These are phyloP conservation scores for Chironomus riparius DNA, from an alignment of 2,888 invertebrate species.

Conservation along the genomic window DNA sequence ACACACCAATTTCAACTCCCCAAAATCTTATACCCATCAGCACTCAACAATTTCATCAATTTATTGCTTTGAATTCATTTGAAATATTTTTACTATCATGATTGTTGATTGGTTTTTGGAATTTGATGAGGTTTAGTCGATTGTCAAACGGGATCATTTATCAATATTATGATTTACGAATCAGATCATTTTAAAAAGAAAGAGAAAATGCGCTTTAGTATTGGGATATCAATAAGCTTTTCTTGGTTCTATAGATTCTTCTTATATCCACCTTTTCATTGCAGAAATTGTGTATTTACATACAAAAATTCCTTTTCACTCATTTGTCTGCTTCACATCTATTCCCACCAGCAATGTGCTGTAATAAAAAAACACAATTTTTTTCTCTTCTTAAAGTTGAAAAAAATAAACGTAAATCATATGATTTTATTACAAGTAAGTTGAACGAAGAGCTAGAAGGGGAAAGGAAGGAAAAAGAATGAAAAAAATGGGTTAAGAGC, in stretches of 20 bases:
- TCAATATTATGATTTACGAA: too few relatives aligned
- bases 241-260: too few relatives aligned
- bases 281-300: not conserved
- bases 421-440: not conserved
- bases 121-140: too few relatives aligned
- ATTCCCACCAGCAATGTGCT: too few relatives aligned
- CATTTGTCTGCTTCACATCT: not conserved
- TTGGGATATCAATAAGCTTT: too few relatives aligned
- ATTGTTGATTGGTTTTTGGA: too few relatives aligned
- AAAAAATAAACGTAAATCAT: slow-evolving; percentile 24
- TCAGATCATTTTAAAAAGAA: too few relatives aligned
- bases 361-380: too few relatives aligned
- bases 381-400: slow-evolving; percentile 3
- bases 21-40: too few relatives aligned
- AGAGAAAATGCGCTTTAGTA: too few relatives aligned
- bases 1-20: not conserved
- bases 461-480: too few relatives aligned
- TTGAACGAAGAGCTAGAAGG: not conserved
- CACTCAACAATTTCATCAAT: not conserved
- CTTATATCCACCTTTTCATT: not conserved
- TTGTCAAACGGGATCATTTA: too few relatives aligned
- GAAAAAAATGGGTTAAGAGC: not conserved
- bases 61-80: not conserved
- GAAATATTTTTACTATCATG: not conserved
- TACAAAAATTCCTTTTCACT: not conserved